Percentiles rank a stretch among this genome's conserved stretches.
phyloP scores from a whole-genome alignment of 1,140 invertebrate genomes.

The Spodoptera frugiperda region DNA sequence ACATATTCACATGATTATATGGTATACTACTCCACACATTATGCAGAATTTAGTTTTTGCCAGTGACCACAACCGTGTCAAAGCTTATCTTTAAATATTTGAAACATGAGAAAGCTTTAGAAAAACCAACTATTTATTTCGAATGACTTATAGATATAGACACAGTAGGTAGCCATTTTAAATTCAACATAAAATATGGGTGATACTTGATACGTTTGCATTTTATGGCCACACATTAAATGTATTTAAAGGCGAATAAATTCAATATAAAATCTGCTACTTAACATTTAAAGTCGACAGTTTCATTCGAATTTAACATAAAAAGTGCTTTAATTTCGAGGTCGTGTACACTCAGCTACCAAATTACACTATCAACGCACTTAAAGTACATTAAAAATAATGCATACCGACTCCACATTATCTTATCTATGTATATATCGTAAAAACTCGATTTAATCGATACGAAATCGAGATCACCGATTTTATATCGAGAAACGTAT shows the following conservation, averaged over 20 bases:
- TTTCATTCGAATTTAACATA: constrained; percentile 24
- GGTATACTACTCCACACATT: no score
- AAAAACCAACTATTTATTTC: no score
- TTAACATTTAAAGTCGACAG: constrained; percentile 24
- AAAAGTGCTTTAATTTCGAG: constrained; percentile 41
- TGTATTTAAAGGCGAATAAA: constrained; percentile 28
- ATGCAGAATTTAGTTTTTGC: no score
- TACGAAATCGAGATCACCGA: constrained; percentile 46
- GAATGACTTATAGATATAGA: no score
- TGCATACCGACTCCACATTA: constrained; percentile 13
- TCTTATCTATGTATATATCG: constrained; percentile 50
- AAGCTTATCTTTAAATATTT: no score
- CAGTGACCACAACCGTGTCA: no score
- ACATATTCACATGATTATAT: no score
- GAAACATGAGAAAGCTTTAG: no score
- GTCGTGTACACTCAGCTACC: constrained; percentile 42
- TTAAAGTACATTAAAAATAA: constrained; percentile 39
- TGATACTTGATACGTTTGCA: background rate
- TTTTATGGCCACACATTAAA: background rate
- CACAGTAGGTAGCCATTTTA: background rate
- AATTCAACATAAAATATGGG: background rate
- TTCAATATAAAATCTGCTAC: constrained; percentile 14
- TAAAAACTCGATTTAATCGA: constrained; percentile 56
- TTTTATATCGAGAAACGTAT: constrained; percentile 49
- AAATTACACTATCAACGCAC: constrained; percentile 43